Base-by-base conservation (phyloP, 2,113 vertebrate genomes). In the Mola mola region DNA sequence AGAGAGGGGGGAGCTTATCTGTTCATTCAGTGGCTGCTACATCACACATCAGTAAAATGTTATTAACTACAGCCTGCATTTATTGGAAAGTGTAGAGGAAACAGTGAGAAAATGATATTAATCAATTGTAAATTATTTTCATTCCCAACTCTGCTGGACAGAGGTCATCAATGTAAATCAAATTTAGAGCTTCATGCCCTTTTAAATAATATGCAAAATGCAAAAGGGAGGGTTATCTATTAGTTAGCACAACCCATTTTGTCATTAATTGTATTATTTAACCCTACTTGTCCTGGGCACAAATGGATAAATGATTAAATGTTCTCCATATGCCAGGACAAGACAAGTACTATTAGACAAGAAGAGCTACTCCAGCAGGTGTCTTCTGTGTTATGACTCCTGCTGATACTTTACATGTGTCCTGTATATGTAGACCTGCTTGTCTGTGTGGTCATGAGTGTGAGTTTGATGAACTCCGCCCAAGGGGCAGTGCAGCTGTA, bases 341-440 rank as follows among this genome's bases (percentile, higher is more conserved):
- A 77, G 73, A 81, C 25, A 33, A 43, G 76, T 3, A 6, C 17
- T 62, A 43, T 66, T 44, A 59, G 66, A 66, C 31, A 12, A n/a
- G 50, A 41, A 11, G 61, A 66, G 66, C 57, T 46, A 50, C 61
- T 53, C 50, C 86, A 86, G 75, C 83, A 83, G 83, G 44, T 75
- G 69, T 68, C 68, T 57, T 47, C 75, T 65, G 66, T 78, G 72
- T 81, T 78, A 49, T 72, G 84, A 84, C 77, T 75, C 69, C 73
- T 12, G 50, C 57, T 61, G 80, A 70, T 76, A 81, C 88, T n/a
- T n/a, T n/a, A n/a, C n/a, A n/a, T n/a, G n/a, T n/a, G 84, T 83
- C 79, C 77, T 80, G 72, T 36, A 66, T 38, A 31, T 47, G 65
- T 50, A 64, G 46, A 26, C 17, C 33, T 17, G 50, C 44, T n/a